Percentiles rank a stretch among this genome's conserved stretches.
These are phyloP conservation scores for Chironex yamaguchii DNA, from an alignment of 30 jellyfish, hydroid and myxozoan species.

Conservation along the genomic window DNA sequence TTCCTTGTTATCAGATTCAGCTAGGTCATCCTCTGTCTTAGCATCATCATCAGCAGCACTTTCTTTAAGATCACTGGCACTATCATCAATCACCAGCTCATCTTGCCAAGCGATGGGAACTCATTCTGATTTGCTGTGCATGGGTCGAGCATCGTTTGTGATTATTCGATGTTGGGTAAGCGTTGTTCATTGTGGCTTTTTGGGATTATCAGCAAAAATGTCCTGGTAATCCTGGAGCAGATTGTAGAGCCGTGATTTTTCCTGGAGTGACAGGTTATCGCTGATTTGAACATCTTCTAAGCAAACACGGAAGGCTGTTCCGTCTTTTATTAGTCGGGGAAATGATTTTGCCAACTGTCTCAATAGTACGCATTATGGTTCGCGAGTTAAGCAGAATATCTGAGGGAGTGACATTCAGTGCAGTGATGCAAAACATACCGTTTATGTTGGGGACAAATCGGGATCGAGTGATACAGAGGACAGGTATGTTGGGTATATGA, in stretches of 20 bases:
- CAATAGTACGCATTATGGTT: constrained; percentile 43
- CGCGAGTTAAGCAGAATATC: constrained; percentile 32
- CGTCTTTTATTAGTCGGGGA: no score
- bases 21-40: no score
- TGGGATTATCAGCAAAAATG: constrained; percentile 28
- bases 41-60: no score
- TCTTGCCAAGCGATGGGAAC: constrained; percentile 55
- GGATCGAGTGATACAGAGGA: constrained; percentile 41
- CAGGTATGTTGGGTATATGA: constrained; percentile 7
- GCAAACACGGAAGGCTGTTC: no score
- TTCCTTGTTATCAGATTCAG: no score
- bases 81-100: no score
- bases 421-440: constrained; percentile 32
- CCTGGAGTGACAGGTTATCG: constrained; percentile 2
- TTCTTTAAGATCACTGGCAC: no score
- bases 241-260: background rate
- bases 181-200: constrained; percentile 4
- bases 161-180: constrained; percentile 7
- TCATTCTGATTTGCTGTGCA: constrained; percentile 12
- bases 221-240: background rate
- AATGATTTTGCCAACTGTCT: constrained; percentile 33
- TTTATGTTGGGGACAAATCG: constrained; percentile 61
- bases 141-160: constrained; percentile 64
- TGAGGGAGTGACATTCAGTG: constrained; percentile 39
- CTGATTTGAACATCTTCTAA: constrained; percentile 7